Evolutionary conservation across 2,888 invertebrate genomes (phyloP).

Genomic region (Drosophila monieri): DNA sequence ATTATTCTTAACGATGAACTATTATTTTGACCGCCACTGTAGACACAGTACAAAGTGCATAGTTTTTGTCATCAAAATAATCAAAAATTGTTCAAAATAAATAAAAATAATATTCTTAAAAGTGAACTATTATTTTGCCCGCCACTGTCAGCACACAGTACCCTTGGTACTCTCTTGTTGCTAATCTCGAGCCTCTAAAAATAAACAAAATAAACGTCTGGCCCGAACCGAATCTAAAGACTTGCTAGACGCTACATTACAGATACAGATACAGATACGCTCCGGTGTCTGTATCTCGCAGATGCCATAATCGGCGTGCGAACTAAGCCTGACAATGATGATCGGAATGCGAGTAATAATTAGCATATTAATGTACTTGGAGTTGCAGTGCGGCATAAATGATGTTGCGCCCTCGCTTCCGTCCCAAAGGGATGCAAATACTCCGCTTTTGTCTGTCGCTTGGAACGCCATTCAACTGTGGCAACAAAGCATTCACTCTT

Average conservation of each 20-base stretch:
- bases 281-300: conserved; percentile 12
- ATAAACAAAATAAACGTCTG: conserved; percentile 38
- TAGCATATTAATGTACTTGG: conserved; percentile 4
- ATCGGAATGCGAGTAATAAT: conserved; percentile 13
- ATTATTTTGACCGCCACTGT: not conserved
- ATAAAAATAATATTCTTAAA: not conserved
- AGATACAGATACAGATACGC: no score
- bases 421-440: not conserved
- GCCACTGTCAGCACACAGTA: conserved; percentile 5
- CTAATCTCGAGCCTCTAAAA: conserved; percentile 42
- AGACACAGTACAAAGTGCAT: conserved; percentile 12
- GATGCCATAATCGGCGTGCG: conserved; percentile 13
- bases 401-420: conserved; percentile 10
- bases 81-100: no score
- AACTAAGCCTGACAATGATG: conserved; percentile 10
- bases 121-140: not conserved
- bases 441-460: not conserved
- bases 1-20: not conserved
- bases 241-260: conserved; percentile 7
- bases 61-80: no score
- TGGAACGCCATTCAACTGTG: no score
- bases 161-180: conserved; percentile 12
- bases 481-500: no score
- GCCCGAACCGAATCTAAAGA: conserved; percentile 27
- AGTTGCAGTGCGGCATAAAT: conserved; percentile 37